These are phyloP conservation scores for Tetraneura akinire DNA, from an alignment of 1,140 invertebrate species.

Conservation along the genomic window DNA sequence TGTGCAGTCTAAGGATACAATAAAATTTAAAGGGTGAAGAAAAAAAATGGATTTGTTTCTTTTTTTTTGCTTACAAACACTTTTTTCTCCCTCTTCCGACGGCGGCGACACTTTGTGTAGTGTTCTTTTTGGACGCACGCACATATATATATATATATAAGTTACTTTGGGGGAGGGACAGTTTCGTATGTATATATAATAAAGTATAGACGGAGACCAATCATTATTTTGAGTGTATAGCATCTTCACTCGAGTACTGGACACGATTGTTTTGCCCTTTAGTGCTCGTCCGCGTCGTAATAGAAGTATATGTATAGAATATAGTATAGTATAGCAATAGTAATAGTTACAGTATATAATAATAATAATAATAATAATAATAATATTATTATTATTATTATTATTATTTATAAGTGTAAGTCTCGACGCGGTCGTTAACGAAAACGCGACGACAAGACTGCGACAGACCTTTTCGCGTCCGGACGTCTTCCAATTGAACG, in stretches of 20 bases:
- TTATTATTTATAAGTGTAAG: too few relatives aligned
- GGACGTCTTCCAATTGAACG: conserved; percentile 27
- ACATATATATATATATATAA: conserved; percentile 8
- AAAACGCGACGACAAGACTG: conserved; percentile 1
- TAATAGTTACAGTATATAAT: too few relatives aligned
- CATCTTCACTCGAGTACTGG: conserved; percentile 50
- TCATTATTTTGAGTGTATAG: conserved; percentile 50
- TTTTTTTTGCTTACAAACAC: conserved; percentile 46
- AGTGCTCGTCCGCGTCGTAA: conserved; percentile 6
- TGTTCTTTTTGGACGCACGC: too few relatives aligned
- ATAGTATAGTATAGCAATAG: neutral
- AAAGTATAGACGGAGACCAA: conserved; percentile 16
- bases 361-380: too few relatives aligned
- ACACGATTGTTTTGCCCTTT: conserved; percentile 43
- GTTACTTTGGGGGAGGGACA: too few relatives aligned
- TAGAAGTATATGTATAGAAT: neutral
- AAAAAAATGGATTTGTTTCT: conserved; percentile 27
- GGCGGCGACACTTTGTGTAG: too few relatives aligned
- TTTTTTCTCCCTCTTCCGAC: conserved; percentile 8
- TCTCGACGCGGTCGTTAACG: conserved; percentile 40
- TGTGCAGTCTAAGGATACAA: neutral
- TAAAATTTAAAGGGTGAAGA: neutral
- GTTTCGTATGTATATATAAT: too few relatives aligned
- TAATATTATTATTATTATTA: too few relatives aligned
- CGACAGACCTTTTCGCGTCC: conserved; percentile 4